Base-by-base conservation (phyloP, 2,797 vertebrate species). In the Coregonus ussuriensis region DNA sequence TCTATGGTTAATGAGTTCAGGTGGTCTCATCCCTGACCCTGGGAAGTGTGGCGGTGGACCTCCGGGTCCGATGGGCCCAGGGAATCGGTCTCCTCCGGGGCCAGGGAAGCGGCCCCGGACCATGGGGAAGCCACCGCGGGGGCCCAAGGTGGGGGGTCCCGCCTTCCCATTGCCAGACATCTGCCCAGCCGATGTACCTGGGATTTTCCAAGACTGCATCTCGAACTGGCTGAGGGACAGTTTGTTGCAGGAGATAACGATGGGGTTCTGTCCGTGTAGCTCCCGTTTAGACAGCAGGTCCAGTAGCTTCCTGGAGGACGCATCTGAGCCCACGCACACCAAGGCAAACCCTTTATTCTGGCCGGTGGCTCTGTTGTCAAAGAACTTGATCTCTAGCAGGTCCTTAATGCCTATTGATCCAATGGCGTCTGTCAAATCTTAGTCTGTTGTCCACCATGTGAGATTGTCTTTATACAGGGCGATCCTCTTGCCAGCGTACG, bases 101-200 rank as follows among this genome's bases (percentile, higher is more conserved):
- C 94, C 94, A 33, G 97, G 98, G 86, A 98, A 99, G 82, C 97
- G 94, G 71, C 96, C 96, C 87, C 96, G 95, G 72, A 96, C 96
- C 87, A 96, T 95, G 72, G 97, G 96, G 88, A 99, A 99, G 74
- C 97, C 95, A 81, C 96, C 94, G 33, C 97, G 93, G 72, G 91
- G 95, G 80, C 96, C 95, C 76, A 95, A 91, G 66, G 98, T 97
- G 52, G 98, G 98, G 74, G 98, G 98, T 25, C 98, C 98, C 79
- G 98, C 98, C 93, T 99, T 99, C 72, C 98, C 98, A 92, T 99
- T 98, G 37, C 98, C 98, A 74, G 98, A 99, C 98, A 99, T 99
- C 84, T 99, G 98, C 18, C 98, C 98, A 81, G 97, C 96, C 82
- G 98, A 97, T 62, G 95, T 97, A 88, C 97, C 98, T 98, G 92